Evolutionary conservation across 2,797 vertebrate species (phyloP), one percentile per base, ranked within the genome.

Genomic region (Enteromius anoplus): DNA sequence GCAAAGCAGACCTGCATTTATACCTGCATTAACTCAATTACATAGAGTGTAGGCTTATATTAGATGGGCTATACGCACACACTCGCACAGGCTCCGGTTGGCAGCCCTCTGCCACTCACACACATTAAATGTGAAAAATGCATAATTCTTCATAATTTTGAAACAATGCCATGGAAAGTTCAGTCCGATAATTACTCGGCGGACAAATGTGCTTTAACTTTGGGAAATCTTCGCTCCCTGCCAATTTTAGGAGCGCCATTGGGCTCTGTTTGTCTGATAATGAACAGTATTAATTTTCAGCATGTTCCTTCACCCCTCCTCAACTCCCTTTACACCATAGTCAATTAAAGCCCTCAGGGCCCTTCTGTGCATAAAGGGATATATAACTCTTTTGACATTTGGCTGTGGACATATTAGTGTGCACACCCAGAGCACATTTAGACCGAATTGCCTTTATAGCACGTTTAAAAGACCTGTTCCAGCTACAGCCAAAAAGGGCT

Each of bases 231-330:
- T 92, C 87, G 85, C 87, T 91, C 90, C 89, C 86, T 92, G 92
- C 92, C 93, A 92, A 89, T 91, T 89, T 88, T 87, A 93, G 71
- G 68, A 85, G 84, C 84, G 91, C 90, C 93, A 93, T 92, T 91
- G 91, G 89, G 93, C 91, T 92, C 90, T 93, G 93, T 94, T 94
- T 93, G 92, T 91, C 91, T 91, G 92, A 91, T 93, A 94, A 94
- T 95, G 94, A 94, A 94, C 93, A 92, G 90, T 91, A 93, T 95
- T 94, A 92, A 93, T 94, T 93, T 95, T 94, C 92, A 94, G 95
- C 93, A 86, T 82, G 87, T 92, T 92, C 93, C 94, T 93, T 93
- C 86, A 86, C 89, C 84, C 91, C 91, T 93, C 92, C 93, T 93
- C 89, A 93, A 93, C 93, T 94, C 92, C 92, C 92, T 94, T 94